Evolutionary conservation across 1,140 invertebrate species (phyloP), one percentile per base, ranked within the genome.

Genomic region (Riptortus pedestris): DNA sequence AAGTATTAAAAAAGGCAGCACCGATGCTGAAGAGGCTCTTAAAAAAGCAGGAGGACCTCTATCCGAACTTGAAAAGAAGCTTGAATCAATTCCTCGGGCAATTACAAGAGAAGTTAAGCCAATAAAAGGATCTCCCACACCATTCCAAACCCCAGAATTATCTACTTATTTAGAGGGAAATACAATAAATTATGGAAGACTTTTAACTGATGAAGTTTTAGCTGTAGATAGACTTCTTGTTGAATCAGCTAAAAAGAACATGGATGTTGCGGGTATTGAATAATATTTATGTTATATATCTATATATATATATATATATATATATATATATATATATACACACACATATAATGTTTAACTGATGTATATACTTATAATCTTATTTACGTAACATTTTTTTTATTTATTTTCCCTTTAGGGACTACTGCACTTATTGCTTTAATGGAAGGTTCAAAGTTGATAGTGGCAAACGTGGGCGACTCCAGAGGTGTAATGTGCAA

Each of bases 391-490:
- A 7, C 11, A 38, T 65, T 18, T 60, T 45, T 20, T 14, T 12
- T 22, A n/a, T n/a, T n/a, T n/a, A n/a, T n/a, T n/a, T n/a, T n/a
- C n/a, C n/a, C 70, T 70, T 61, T 69, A 85, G 86, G 93, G n/a
- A 94, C 91, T 20, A 98, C 94, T 60, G 91, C 91, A 1, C 76
- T 98, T 16, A 86, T 97, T 66, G 93, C 91, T 31, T 74, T 96
- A 20, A 75, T 94, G 65, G 87, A 93, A 74, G 84, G 84, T 28
- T 84, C 85, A 68, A 81, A 83, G 68, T 74, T 98, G 52, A 87
- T 91, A 66, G 92, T 97, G 26, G 93, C 93, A 7, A 97, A 97
- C 82, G 92, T 97, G 27, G 94, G 94, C 9, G 94, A 98, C 74
- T 96, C 93, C 0, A 79, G 94, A 69, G 94, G 91, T 38, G 92